Evolutionary conservation across 2,113 vertebrate species (phyloP).

Genomic region (Trichechus manatus): DNA sequence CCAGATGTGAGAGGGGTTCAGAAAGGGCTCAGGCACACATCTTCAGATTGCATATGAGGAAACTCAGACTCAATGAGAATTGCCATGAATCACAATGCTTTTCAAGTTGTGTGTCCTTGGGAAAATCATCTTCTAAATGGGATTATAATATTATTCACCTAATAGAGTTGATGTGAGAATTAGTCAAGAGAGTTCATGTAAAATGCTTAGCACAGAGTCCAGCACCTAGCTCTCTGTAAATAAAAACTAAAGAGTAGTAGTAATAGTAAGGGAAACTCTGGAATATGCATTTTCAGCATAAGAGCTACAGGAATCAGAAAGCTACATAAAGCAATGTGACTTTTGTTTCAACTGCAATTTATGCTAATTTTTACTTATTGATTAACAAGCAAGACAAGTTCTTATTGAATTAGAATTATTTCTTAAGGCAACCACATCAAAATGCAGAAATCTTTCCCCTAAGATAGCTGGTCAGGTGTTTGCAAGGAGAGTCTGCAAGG

Average conservation of each 20-base stretch:
- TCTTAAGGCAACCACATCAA: background rate
- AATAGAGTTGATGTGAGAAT: background rate
- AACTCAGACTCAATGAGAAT: background rate
- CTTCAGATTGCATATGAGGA: background rate
- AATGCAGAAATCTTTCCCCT: background rate
- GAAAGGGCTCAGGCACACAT: rapidly evolving
- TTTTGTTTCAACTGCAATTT: background rate
- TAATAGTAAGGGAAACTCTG: background rate
- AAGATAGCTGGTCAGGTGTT: background rate
- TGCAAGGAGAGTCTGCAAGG: background rate
- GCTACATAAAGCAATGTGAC: background rate
- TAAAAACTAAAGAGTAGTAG: background rate
- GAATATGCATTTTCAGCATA: background rate
- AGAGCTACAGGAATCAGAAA: background rate
- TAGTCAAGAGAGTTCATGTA: background rate
- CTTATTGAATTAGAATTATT: background rate
- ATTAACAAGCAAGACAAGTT: background rate
- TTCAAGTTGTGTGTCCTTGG: background rate
- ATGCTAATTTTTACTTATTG: background rate
- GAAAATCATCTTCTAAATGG: background rate
- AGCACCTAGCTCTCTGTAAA: background rate
- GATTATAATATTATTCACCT: background rate
- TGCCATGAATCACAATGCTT: background rate
- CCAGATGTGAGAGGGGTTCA: rapidly evolving
- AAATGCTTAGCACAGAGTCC: background rate